phyloP scores from a whole-genome alignment of 2,113 vertebrate species.

The Potamarius usumacintae region DNA sequence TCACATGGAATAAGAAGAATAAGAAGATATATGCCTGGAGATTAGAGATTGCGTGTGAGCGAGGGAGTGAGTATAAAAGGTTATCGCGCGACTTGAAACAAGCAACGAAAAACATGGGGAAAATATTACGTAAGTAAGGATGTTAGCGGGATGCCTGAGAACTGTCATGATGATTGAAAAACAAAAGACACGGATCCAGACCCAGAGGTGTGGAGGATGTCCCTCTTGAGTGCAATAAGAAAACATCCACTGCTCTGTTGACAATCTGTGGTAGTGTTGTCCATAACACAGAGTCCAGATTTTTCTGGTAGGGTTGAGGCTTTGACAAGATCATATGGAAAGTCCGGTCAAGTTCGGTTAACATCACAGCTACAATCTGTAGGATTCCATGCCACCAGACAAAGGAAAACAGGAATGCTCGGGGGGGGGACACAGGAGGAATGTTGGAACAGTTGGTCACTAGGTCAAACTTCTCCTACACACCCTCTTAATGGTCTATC shows the following conservation, averaged over 20 bases:
- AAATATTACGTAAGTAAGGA: slow-evolving; percentile 57
- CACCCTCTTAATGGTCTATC: slow-evolving; percentile 31
- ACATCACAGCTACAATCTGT: background rate
- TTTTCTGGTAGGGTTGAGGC: slow-evolving; percentile 14
- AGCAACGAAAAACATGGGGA: slow-evolving; percentile 44
- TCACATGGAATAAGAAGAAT: too few species aligned
- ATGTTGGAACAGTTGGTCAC: slow-evolving; percentile 25
- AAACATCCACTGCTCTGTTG: slow-evolving; percentile 36
- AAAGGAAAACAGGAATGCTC: slow-evolving; percentile 7
- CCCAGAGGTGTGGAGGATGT: slow-evolving; percentile 31
- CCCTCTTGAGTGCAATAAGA: slow-evolving; percentile 38
- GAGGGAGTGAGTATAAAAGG: slow-evolving; percentile 34
- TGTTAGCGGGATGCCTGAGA: slow-evolving; percentile 73
- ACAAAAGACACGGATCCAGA: slow-evolving; percentile 62
- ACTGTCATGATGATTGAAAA: slow-evolving; percentile 70
- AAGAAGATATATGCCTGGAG: background rate
- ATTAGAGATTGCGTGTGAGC: slow-evolving; percentile 9
- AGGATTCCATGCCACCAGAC: slow-evolving; percentile 1
- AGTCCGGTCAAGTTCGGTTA: slow-evolving; percentile 13
- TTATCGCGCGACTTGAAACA: slow-evolving; percentile 12
- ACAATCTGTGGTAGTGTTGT: slow-evolving; percentile 2
- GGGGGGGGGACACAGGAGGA: background rate
- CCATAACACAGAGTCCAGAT: slow-evolving; percentile 10
- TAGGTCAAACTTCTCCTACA: slow-evolving; percentile 28
- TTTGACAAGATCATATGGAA: slow-evolving; percentile 20